Conservation (phyloP, 1,140 invertebrate genomes). For the Pogonognathellus flavescens region DNA sequence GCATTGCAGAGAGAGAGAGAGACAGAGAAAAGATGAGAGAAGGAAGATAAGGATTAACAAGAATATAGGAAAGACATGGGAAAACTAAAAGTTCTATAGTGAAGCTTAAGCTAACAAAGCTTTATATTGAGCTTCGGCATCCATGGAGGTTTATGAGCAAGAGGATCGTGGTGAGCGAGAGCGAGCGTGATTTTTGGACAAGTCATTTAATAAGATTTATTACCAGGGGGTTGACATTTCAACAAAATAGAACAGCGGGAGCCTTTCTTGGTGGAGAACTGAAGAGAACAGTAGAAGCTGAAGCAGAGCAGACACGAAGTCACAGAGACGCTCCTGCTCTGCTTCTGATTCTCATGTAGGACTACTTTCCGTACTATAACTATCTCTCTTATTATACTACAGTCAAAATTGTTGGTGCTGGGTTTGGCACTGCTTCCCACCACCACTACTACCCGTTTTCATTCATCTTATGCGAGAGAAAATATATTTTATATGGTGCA, state of each 20-base stretch:
- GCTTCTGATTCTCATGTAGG: too few relatives aligned
- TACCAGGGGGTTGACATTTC: conserved; percentile 67
- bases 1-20: not conserved
- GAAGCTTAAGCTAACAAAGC: conserved; percentile 23
- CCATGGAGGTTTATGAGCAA: conserved; percentile 42
- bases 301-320: conserved; percentile 11
- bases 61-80: too few relatives aligned
- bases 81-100: too few relatives aligned
- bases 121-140: conserved; percentile 31
- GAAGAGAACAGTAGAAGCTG: conserved; percentile 10
- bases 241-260: conserved; percentile 68
- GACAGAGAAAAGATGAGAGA: not conserved
- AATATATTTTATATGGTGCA: not conserved
- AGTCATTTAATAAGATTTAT: conserved; percentile 68
- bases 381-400: not conserved
- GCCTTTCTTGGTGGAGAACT: conserved; percentile 58
- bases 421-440: not conserved
- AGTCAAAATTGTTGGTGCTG: not conserved
- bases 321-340: not conserved
- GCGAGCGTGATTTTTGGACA: conserved; percentile 66
- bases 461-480: not conserved
- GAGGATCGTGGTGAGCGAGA: conserved; percentile 54
- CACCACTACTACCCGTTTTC: not conserved
- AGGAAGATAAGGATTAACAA: too few relatives aligned
- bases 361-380: too few relatives aligned